phyloP scores from a whole-genome alignment of 1,140 invertebrate species.

The Drosophila albomicans region DNA sequence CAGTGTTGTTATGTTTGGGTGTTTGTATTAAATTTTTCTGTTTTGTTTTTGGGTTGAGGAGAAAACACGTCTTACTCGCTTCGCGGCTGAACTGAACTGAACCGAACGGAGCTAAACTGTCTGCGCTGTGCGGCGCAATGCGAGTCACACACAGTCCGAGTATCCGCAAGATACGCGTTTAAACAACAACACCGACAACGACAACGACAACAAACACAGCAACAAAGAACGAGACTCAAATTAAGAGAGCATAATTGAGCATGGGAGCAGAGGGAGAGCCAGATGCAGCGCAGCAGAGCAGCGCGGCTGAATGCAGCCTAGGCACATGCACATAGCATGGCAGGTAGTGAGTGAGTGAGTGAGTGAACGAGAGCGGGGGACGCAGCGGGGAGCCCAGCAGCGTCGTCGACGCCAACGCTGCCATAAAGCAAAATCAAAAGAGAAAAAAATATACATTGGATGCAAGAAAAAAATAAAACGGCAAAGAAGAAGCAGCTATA shows the following conservation, averaged over 20 bases:
- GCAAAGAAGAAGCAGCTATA: conserved; percentile 18
- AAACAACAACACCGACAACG: conserved; percentile 22
- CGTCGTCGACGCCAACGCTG: conserved; percentile 12
- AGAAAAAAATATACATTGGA: conserved; percentile 34
- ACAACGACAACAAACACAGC: conserved; percentile 5
- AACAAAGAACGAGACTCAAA: conserved; percentile 36
- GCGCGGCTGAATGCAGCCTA: conserved; percentile 28
- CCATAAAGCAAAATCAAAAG: conserved; percentile 45
- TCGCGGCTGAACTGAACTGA: conserved; percentile 79
- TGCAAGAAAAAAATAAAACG: background rate
- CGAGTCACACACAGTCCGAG: conserved; percentile 46
- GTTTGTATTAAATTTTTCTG: background rate
- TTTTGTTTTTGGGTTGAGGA: conserved; percentile 56
- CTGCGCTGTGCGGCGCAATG: conserved; percentile 48
- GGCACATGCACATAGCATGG: conserved; percentile 45
- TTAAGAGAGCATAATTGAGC: conserved; percentile 44
- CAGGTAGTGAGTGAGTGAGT: conserved; percentile 44
- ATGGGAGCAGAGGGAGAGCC: conserved; percentile 31
- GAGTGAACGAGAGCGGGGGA: conserved; percentile 5
- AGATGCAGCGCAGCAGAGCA: conserved; percentile 2
- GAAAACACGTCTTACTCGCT: conserved; percentile 84
- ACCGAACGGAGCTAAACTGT: conserved; percentile 34
- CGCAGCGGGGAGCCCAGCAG: conserved; percentile 30
- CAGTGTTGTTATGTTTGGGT: background rate
- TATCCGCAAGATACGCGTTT: conserved; percentile 56